Evolutionary conservation across 2,888 invertebrate genomes (phyloP).

Genomic region (Conomelus anceps): DNA sequence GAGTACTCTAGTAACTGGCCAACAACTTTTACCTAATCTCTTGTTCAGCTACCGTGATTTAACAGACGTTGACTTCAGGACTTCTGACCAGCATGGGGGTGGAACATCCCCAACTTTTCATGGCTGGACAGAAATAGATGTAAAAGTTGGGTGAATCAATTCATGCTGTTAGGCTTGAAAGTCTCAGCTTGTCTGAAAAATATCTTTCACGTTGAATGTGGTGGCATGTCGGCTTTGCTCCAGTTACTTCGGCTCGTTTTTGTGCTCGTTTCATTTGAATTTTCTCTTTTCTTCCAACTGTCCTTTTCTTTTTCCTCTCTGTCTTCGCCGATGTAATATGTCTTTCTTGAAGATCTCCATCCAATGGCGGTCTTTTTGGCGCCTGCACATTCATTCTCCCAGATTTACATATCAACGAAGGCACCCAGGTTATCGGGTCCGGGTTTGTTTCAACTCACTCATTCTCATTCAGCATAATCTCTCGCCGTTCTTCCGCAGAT

Average conservation of each 20-base stretch:
- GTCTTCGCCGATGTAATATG: neutral
- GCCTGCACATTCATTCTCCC: neutral
- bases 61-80: neutral
- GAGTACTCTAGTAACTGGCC: too few relatives aligned
- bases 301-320: neutral
- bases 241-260: neutral
- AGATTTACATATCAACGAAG: neutral
- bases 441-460: neutral
- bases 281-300: neutral
- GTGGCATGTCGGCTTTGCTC: neutral
- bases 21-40: too few relatives aligned
- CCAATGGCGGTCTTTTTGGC: neutral
- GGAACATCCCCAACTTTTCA: neutral
- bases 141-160: neutral
- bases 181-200: neutral
- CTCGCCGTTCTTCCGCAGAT: neutral
- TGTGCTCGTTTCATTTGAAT: neutral
- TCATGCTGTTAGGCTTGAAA: neutral
- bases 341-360: neutral
- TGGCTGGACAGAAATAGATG: neutral
- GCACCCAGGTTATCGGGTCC: neutral
- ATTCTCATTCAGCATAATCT: neutral
- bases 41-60: neutral
- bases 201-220: neutral
- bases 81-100: too few relatives aligned